These are phyloP conservation scores for Pipistrellus pygmaeus DNA, from an alignment of 2,797 vertebrate species.

Conservation along the genomic window DNA sequence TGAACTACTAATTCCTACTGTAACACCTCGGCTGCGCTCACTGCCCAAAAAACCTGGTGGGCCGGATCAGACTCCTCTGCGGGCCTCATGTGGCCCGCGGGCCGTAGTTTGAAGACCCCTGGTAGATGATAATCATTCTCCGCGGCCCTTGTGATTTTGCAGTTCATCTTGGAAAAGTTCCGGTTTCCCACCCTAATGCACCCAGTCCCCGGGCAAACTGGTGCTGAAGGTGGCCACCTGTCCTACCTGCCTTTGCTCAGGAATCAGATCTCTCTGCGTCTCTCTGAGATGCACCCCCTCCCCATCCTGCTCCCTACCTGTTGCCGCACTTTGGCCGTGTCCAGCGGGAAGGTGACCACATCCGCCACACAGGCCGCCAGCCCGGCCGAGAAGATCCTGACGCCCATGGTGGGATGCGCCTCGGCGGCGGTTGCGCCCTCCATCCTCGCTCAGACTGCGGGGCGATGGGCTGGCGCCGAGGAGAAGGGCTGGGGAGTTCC, in stretches of 20 bases:
- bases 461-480: too few species aligned
- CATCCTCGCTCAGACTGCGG: slow-evolving; percentile 83
- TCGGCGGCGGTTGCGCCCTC: slow-evolving; percentile 91
- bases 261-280: not conserved
- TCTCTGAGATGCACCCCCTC: fast-evolving
- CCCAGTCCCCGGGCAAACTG: not conserved
- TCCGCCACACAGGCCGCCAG: slow-evolving; percentile 92
- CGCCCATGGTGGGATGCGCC: slow-evolving; percentile 89
- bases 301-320: slow-evolving; percentile 86
- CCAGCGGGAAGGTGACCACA: slow-evolving; percentile 93
- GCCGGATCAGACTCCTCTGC: too few species aligned
- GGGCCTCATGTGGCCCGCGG: too few species aligned
- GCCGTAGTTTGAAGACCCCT: too few species aligned
- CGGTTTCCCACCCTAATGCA: not conserved
- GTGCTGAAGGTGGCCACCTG: not conserved
- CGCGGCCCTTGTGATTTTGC: not conserved
- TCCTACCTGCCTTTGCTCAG: not conserved
- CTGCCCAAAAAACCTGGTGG: too few species aligned
- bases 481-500: not conserved
- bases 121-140: not conserved
- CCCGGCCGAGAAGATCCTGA: slow-evolving; percentile 93
- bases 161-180: too few species aligned
- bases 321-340: slow-evolving; percentile 95
- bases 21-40: too few species aligned
- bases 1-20: too few species aligned